Evolutionary conservation across 1,140 invertebrate species (phyloP).

Genomic region (Brachystomella parvula): DNA sequence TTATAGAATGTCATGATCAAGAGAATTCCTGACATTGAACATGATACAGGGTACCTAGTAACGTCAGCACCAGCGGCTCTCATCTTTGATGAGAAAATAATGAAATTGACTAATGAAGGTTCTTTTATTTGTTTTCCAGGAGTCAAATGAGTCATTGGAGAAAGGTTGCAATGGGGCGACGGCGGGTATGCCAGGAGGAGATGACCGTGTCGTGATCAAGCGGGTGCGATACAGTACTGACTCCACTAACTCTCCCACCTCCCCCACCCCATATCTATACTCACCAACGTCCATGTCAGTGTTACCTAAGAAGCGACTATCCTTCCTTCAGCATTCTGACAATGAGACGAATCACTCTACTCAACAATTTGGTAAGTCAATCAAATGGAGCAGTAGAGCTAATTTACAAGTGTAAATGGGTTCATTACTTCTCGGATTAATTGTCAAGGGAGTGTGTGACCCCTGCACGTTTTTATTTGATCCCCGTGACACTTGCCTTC

Average conservation of each 20-base stretch:
- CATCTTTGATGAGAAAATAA: neutral
- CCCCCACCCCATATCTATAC: neutral
- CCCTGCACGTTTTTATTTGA: neutral
- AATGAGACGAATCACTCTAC: conserved; percentile 16
- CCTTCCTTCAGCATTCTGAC: conserved; percentile 29
- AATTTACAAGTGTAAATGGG: conserved; percentile 9
- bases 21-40: neutral
- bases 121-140: conserved; percentile 16
- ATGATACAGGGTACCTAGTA: neutral
- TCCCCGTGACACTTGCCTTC: neutral
- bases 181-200: too few relatives aligned
- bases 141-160: conserved; percentile 17
- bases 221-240: conserved; percentile 22
- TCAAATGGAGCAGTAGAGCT: neutral
- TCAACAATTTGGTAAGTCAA: conserved; percentile 15
- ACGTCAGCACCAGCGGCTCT: neutral
- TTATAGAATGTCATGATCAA: neutral
- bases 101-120: neutral
- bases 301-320: conserved; percentile 30
- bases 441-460: neutral
- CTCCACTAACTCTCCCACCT: conserved; percentile 10
- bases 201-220: conserved; percentile 30
- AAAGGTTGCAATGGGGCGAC: neutral
- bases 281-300: conserved; percentile 16
- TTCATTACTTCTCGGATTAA: too few relatives aligned